Base-by-base conservation (phyloP, 2,797 vertebrate genomes). In the Valencia hispanica region DNA sequence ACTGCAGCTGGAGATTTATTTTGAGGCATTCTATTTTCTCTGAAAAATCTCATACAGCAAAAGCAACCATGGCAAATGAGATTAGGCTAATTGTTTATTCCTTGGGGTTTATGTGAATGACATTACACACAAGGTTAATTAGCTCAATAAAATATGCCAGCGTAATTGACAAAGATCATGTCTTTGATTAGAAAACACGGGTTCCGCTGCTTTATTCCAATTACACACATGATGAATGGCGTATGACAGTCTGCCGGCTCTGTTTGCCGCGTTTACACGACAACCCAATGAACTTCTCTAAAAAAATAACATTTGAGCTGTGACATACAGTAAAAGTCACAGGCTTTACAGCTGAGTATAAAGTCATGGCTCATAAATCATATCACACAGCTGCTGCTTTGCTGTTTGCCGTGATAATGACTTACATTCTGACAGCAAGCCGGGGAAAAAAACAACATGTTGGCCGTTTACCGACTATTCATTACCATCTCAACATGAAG, bases 281-380 rank as follows among this genome's bases (percentile, higher is more conserved):
- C 30, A 88, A 86, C 84, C 83, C 76, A 75, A 55, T 87, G 89
- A 92, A 89, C 89, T 78, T 55, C 70, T 75, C 82, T 84, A 72
- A 84, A 87, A 88, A 87, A 88, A 87, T 81, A 84, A 77, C 84
- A 86, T 75, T 90, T 87, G 78, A 86, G 79, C 79, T 68, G 50
- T 84, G 84, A 84, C 88, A 85, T 83, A 85, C 86, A 88, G 86
- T 85, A 83, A 85, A 91, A 92, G 84, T 91, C 89, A 86, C 69
- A 34, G 50, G 79, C 86, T 92, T 92, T 93, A 93, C 89, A 87
- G 85, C 85, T 83, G 91, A 92, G 91, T 88, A 84, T 93, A 91
- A 93, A 92, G 89, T 83, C 89, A 85, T 12, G 63, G 87, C 88
- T 90, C 91, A 92, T 94, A 89, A 91, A 94, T 94, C 90, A 92